These are phyloP conservation scores for Aphis gossypii DNA, from an alignment of 1,140 invertebrate species.

Conservation along the genomic window DNA sequence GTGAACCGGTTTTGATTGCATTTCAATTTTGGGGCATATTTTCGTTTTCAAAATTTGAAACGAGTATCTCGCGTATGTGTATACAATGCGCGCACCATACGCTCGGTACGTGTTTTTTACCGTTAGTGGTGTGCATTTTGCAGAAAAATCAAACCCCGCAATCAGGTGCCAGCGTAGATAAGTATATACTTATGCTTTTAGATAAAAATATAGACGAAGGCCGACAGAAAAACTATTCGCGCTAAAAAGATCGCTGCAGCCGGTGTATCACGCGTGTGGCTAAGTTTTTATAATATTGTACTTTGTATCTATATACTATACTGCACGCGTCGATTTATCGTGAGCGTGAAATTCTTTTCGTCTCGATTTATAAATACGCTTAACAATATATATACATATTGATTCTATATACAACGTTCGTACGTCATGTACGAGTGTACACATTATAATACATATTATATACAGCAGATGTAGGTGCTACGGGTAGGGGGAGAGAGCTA, in stretches of 20 bases:
- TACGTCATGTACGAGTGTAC: neutral
- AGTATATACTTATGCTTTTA: neutral
- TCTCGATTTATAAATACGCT: neutral
- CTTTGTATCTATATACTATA: neutral
- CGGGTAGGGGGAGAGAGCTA: neutral
- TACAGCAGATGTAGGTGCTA: neutral
- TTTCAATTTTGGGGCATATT: neutral
- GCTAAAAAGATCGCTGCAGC: neutral
- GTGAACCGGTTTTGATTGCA: neutral
- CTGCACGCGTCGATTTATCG: neutral
- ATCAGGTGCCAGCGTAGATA: neutral
- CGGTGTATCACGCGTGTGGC: neutral
- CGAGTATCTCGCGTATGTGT: neutral
- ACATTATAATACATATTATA: neutral
- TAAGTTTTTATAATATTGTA: neutral
- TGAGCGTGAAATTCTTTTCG: neutral
- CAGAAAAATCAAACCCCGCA: neutral
- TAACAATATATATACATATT: neutral
- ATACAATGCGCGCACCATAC: neutral
- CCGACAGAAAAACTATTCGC: neutral
- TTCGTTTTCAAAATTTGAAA: neutral
- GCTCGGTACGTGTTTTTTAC: neutral
- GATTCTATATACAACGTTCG: neutral
- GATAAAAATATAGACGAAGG: slow-evolving; percentile 18
- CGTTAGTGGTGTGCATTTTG: neutral